Evolutionary conservation across 2,888 invertebrate genomes (phyloP), one percentile per base, ranked within the genome.

Genomic region (Cheilosia variabilis): DNA sequence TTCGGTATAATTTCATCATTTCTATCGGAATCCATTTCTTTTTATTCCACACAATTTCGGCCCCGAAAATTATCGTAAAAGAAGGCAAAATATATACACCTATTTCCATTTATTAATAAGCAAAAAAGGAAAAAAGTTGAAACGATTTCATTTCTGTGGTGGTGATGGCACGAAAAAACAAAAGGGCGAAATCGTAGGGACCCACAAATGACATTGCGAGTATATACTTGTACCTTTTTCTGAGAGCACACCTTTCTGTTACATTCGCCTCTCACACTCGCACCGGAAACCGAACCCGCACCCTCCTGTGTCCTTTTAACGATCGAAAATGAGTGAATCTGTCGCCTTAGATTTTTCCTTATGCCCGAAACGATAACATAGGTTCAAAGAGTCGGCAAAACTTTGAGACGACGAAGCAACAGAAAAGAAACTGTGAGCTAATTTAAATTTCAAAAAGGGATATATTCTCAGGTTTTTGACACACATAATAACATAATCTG

Each of bases 381-480:
- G 73, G 63, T 73, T 83, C 68, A 72, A 82, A 47, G 65, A 72
- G 65, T 52, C 24, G 47, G 47, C 17, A 19, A 69, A 77, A 69
- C 5, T 24, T 62, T 63, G 19, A 55, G 43, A 45, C 9, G 50
- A 50, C 22, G 24, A 17, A 43, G 53, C 13, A 37, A 37, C 34
- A 27, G 34, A 0, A 37, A 10, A 52, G 47, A 34, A 37, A 53
- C 4, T 43, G 45, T 15, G 13, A 71, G 75, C 84, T 84, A 79
- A 84, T 84, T 84, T 80, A 84, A 84, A 84, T 80, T 84, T 84
- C 84, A 80, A 84, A 83, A 62, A 84, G 19, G 80, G 80, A 75
- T 75, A 75, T 75, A 79, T 84, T 80, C 84, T 58, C 65, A 75
- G 84, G 80, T 80, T 84, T 78, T 76, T 80, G 84, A 84, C 84